Conservation (phyloP, 2,113 vertebrate species). For the Tretioscincus oriximinensis region DNA sequence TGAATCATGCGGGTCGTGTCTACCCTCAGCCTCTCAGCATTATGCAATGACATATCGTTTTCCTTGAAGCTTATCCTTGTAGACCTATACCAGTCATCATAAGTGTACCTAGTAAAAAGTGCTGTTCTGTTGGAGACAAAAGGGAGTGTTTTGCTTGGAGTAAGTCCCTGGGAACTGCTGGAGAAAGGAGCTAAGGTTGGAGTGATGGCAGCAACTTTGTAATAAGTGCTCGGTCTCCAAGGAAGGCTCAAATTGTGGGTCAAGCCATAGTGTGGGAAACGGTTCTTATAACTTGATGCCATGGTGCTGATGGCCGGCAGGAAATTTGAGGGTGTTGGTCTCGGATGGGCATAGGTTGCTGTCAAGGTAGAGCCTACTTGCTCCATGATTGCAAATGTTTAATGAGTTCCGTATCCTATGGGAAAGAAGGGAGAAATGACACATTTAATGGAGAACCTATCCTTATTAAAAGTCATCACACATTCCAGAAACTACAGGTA, state of each 20-base stretch:
- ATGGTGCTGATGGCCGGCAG: constrained; percentile 84
- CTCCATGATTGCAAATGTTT: constrained; percentile 75
- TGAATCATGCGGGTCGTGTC: constrained; percentile 86
- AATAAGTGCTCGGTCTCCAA: constrained; percentile 83
- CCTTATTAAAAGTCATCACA: no score
- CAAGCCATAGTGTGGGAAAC: constrained; percentile 67
- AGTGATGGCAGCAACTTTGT: constrained; percentile 67
- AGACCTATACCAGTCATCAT: constrained; percentile 88
- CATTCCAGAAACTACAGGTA: no score
- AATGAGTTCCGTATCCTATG: constrained; percentile 45
- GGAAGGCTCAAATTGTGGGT: constrained; percentile 75
- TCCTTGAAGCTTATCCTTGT: constrained; percentile 85
- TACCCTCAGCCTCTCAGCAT: constrained; percentile 81
- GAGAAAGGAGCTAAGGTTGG: constrained; percentile 70
- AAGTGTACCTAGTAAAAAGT: constrained; percentile 79
- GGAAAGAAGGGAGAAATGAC: background rate
- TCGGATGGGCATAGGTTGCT: constrained; percentile 77
- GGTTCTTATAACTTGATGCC: constrained; percentile 81
- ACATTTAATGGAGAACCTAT: background rate
- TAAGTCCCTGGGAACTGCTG: constrained; percentile 67
- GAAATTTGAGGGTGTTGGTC: constrained; percentile 73
- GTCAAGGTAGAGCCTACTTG: constrained; percentile 78
- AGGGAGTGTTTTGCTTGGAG: constrained; percentile 76
- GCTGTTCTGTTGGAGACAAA: constrained; percentile 81
- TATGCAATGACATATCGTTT: constrained; percentile 79